These are phyloP conservation scores for Nothocercus nigrocapillus DNA, from an alignment of 2,113 vertebrate genomes.

Conservation along the genomic window DNA sequence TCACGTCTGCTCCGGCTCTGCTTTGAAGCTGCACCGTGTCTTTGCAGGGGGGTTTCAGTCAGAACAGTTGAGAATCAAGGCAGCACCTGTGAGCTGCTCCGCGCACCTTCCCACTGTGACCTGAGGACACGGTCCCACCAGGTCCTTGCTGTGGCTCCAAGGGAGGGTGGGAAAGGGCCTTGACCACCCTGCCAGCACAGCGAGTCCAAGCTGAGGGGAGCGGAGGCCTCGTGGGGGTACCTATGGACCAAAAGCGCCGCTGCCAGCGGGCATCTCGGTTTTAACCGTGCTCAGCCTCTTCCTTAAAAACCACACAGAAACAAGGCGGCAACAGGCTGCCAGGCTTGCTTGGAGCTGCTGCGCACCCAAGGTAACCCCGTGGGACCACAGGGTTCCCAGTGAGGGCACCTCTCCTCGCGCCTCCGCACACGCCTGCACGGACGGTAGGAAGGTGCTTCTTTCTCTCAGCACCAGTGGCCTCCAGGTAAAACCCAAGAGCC, in stretches of 20 bases:
- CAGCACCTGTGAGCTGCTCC: not conserved
- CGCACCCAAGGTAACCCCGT: not conserved
- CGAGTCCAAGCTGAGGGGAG: not conserved
- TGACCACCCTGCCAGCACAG: accelerated
- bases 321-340: too few species aligned
- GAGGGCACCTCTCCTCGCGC: not conserved
- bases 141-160: accelerated
- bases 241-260: not conserved
- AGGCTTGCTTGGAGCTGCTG: not conserved
- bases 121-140: not conserved
- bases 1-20: not conserved
- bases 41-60: not conserved
- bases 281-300: not conserved
- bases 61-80: not conserved
- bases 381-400: not conserved
- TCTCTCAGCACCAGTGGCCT: accelerated
- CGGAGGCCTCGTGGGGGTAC: accelerated
- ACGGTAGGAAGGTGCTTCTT: not conserved
- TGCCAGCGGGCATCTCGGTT: not conserved
- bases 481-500: accelerated
- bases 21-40: not conserved
- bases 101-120: not conserved
- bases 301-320: not conserved
- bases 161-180: not conserved
- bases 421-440: accelerated